A percentile compares a stretch with the other conserved stretches of the same genome.
Evolutionary conservation across 2,797 vertebrate species (phyloP).

Genomic region (Garrulus glandarius): DNA sequence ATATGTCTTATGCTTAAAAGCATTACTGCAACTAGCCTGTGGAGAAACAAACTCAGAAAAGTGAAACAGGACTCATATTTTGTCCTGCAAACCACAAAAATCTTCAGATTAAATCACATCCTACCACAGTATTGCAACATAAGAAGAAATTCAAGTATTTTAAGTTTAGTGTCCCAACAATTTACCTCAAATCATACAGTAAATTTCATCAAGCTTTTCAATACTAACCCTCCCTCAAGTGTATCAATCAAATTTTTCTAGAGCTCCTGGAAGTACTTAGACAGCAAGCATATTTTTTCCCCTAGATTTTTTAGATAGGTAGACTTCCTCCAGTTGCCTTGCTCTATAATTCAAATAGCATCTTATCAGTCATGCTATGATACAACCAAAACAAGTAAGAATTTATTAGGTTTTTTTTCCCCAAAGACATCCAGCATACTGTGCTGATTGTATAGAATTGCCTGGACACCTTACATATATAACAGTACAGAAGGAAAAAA

Average conservation of each 20-base stretch:
- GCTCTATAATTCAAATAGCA: neutral
- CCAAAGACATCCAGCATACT: neutral
- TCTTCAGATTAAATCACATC: neutral
- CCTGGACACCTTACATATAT: rapidly evolving
- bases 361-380: neutral
- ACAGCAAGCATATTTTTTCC: neutral
- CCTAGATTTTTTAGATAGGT: neutral
- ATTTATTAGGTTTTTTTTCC: neutral
- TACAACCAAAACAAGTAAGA: neutral
- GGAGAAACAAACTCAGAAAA: neutral
- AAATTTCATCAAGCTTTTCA: neutral
- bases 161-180: neutral
- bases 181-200: neutral
- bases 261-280: neutral
- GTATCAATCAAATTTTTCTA: neutral
- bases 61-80: neutral
- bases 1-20: neutral
- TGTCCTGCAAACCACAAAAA: neutral
- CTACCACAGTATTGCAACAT: neutral
- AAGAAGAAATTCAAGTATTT: neutral
- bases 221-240: neutral
- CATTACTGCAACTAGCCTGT: neutral
- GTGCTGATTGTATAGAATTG: neutral
- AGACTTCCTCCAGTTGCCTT: neutral
- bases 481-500: neutral